Conservation (phyloP, 2,113 vertebrate genomes). For the Chaetops frenatus region DNA sequence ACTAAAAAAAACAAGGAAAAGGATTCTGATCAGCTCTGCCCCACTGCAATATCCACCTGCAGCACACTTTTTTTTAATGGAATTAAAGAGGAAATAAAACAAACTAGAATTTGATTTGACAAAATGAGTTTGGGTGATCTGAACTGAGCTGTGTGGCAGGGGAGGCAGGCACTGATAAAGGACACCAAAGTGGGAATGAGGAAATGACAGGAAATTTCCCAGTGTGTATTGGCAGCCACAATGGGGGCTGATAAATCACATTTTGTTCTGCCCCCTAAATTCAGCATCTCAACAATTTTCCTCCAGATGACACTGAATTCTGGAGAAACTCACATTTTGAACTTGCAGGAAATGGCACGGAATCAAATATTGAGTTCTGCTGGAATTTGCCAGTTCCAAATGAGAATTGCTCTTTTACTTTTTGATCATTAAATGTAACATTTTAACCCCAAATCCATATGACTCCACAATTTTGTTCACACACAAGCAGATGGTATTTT, state of each 20-base stretch:
- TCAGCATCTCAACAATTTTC: background rate
- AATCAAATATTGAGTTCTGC: background rate
- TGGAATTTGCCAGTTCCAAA: background rate
- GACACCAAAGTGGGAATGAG: background rate
- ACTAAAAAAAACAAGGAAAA: background rate
- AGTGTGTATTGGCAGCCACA: background rate
- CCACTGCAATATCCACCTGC: background rate
- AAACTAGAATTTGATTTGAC: background rate
- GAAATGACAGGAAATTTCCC: background rate
- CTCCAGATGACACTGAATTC: background rate
- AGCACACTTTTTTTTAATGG: background rate
- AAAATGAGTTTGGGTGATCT: background rate
- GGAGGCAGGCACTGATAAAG: background rate
- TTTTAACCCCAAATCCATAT: background rate
- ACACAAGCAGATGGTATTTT: constrained; percentile 1
- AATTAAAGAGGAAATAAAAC: background rate
- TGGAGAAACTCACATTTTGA: background rate
- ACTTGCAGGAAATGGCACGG: background rate
- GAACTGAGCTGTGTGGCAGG: background rate
- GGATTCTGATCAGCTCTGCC: background rate
- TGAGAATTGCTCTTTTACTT: constrained; percentile 8
- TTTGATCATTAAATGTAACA: background rate
- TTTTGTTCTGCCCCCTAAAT: background rate
- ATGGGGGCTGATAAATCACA: background rate
- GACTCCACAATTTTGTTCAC: background rate